A percentile compares a stretch with the other conserved stretches of the same genome.
Conservation (phyloP, 2,888 invertebrate species). For the Sphaeridia pumilis region DNA sequence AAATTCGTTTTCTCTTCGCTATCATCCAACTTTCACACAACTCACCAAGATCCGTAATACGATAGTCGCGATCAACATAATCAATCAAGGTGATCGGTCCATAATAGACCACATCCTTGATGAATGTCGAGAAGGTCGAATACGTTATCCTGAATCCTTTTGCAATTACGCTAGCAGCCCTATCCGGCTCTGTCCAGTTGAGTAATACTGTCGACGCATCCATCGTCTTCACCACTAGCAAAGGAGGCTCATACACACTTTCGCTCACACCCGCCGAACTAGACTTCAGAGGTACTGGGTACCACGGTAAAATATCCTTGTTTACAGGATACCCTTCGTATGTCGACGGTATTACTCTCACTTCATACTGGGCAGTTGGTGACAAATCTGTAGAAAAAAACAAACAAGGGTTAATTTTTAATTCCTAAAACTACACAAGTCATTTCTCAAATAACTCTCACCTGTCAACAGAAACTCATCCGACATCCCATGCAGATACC, state of each 20-base stretch:
- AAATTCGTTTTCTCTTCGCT: neutral
- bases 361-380: slow-evolving; percentile 20
- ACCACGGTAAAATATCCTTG: slow-evolving; percentile 12
- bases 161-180: slow-evolving; percentile 19
- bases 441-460: slow-evolving; percentile 13
- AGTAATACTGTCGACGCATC: slow-evolving; percentile 26
- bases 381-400: no score
- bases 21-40: neutral
- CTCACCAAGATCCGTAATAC: slow-evolving; percentile 25
- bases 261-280: neutral
- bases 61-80: slow-evolving; percentile 16
- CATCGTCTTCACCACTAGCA: slow-evolving; percentile 23
- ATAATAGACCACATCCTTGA: slow-evolving; percentile 28
- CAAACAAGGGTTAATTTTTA: neutral
- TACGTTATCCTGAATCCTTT: slow-evolving; percentile 31
- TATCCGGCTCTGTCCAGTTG: slow-evolving; percentile 25
- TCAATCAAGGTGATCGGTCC: slow-evolving; percentile 26
- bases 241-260: slow-evolving; percentile 17
- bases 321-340: slow-evolving; percentile 19
- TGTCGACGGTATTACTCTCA: slow-evolving; percentile 29
- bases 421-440: neutral
- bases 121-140: slow-evolving; percentile 22
- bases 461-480: slow-evolving; percentile 29
- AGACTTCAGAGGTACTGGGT: slow-evolving; percentile 4
- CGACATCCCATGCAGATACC: slow-evolving; percentile 25